Evolutionary conservation across 2,888 invertebrate genomes (phyloP).

Genomic region (Capitulum mitella): DNA sequence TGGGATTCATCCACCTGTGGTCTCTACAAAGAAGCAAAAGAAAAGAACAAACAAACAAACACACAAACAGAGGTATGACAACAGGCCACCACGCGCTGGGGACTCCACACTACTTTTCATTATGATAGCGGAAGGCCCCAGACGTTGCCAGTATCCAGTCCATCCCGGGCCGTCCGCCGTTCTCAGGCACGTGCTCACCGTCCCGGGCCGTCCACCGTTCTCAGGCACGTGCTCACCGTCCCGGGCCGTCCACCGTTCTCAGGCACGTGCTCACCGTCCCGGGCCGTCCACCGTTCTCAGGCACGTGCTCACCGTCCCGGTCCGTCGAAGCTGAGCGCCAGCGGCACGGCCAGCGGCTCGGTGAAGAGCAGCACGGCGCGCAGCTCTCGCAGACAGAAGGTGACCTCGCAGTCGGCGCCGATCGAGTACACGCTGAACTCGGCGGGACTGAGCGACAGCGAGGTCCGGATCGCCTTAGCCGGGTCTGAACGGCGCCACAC

Average conservation of each 20-base stretch:
- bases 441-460: conserved; percentile 60
- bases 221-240: background rate
- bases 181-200: conserved; percentile 1
- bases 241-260: background rate
- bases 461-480: conserved; percentile 65
- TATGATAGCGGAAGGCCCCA: too few species aligned
- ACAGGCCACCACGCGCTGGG: background rate
- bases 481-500: conserved; percentile 48
- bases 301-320: conserved; percentile 61
- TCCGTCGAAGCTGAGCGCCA: conserved; percentile 65
- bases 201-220: background rate
- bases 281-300: too few species aligned
- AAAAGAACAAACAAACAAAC: conserved; percentile 14
- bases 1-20: background rate
- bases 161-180: background rate
- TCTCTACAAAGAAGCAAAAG: background rate
- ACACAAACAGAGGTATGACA: background rate
- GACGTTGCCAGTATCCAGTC: conserved; percentile 14
- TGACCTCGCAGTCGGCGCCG: conserved; percentile 60
- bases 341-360: conserved; percentile 60
- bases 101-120: too few species aligned
- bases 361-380: conserved; percentile 70
- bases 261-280: background rate
- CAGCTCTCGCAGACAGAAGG: conserved; percentile 79
- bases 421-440: conserved; percentile 66